These are phyloP conservation scores for Triplophysa yarkandensis DNA, from an alignment of 2,797 vertebrate genomes.

Conservation along the genomic window DNA sequence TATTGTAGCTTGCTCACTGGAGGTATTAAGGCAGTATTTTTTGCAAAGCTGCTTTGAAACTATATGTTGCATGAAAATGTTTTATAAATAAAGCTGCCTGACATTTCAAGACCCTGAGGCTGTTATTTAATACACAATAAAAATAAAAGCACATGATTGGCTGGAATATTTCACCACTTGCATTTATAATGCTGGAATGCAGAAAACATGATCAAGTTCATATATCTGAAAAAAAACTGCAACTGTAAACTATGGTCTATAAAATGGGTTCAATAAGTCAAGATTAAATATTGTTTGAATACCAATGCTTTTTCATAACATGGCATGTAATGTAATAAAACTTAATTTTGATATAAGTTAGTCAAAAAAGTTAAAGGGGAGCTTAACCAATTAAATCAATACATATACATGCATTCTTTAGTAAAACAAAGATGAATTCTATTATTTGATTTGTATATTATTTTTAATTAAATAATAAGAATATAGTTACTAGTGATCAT, in stretches of 20 bases:
- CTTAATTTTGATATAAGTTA: neutral
- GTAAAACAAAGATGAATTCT: too few species aligned
- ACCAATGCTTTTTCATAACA: neutral
- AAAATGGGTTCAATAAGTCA: neutral
- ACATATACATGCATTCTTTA: too few species aligned
- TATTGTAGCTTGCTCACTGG: neutral
- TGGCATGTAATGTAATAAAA: neutral
- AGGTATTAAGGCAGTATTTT: conserved; percentile 3
- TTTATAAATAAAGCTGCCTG: neutral
- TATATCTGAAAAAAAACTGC: neutral
- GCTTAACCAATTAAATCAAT: neutral
- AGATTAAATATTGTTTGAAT: neutral
- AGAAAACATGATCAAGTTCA: neutral
- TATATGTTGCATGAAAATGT: neutral
- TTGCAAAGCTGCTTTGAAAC: neutral
- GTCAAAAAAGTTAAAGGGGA: neutral
- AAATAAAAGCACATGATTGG: neutral
- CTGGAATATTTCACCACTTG: neutral
- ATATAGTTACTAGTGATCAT: too few species aligned
- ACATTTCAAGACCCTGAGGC: neutral
- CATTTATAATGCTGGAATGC: neutral
- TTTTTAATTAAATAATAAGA: too few species aligned
- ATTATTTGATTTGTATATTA: too few species aligned
- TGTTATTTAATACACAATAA: neutral
- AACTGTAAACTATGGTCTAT: neutral